Percentiles rank a stretch among this genome's conserved stretches.
Conservation (phyloP, 2,888 invertebrate species). For the Amitus sp. region DNA sequence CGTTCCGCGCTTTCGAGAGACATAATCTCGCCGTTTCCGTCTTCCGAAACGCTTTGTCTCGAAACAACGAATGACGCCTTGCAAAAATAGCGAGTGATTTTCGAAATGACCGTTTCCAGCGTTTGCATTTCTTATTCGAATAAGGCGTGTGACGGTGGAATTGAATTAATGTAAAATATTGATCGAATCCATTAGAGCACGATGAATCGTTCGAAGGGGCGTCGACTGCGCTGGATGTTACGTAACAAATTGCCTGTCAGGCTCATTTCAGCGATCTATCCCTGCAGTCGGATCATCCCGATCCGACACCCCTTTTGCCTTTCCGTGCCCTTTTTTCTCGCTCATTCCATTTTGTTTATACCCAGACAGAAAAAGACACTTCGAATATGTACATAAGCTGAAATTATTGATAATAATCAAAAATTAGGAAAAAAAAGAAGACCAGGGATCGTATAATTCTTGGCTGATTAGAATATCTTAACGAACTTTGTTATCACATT, state of each 20-base stretch:
- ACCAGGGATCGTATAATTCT: too few relatives aligned
- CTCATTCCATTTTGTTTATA: too few relatives aligned
- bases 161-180: conserved; percentile 13
- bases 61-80: conserved; percentile 19
- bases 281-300: background rate
- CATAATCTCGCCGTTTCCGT: conserved; percentile 20
- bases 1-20: conserved; percentile 24
- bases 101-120: too few relatives aligned
- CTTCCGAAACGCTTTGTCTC: conserved; percentile 10
- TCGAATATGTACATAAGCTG: too few relatives aligned
- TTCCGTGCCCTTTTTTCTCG: background rate
- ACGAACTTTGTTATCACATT: too few relatives aligned
- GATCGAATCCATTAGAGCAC: conserved; percentile 30
- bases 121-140: too few relatives aligned
- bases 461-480: too few relatives aligned
- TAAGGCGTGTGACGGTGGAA: conserved; percentile 10
- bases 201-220: conserved; percentile 21
- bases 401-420: too few relatives aligned
- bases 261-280: background rate
- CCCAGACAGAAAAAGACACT: too few relatives aligned
- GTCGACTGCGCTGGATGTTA: too few relatives aligned
- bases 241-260: too few relatives aligned
- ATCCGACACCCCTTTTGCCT: background rate
- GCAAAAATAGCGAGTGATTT: conserved; percentile 24
- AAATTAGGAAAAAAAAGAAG: too few relatives aligned